These are phyloP conservation scores for Acleris laterana DNA, from an alignment of 2,888 invertebrate species.

Conservation along the genomic window DNA sequence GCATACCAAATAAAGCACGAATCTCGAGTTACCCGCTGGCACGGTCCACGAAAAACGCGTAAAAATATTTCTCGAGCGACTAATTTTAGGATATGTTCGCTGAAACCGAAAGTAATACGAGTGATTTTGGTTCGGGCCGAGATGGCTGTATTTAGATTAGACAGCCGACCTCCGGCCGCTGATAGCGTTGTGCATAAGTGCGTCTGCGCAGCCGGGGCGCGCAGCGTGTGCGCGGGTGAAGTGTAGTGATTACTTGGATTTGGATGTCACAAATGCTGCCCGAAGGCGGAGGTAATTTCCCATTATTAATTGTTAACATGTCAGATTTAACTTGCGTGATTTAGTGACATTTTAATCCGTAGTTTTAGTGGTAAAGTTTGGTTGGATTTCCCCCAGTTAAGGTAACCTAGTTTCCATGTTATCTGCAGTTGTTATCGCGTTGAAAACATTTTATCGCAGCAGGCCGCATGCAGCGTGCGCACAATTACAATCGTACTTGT, in stretches of 20 bases:
- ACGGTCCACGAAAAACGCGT: slow-evolving; percentile 76
- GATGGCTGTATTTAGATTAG: slow-evolving; percentile 83
- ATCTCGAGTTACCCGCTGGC: slow-evolving; percentile 79
- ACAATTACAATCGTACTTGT: not conserved
- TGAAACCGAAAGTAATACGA: slow-evolving; percentile 81
- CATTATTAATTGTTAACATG: slow-evolving; percentile 5
- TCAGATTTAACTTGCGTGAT: not conserved
- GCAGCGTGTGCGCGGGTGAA: slow-evolving; percentile 31
- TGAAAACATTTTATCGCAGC: slow-evolving; percentile 23
- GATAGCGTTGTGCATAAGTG: slow-evolving; percentile 36
- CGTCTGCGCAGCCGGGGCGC: slow-evolving; percentile 26
- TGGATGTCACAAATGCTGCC: slow-evolving; percentile 81
- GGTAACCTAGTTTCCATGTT: slow-evolving; percentile 20
- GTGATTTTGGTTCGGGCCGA: slow-evolving; percentile 78
- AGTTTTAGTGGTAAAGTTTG: not conserved
- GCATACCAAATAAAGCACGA: slow-evolving; percentile 81
- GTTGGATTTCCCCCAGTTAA: slow-evolving; percentile 14
- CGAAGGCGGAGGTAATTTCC: slow-evolving; percentile 76
- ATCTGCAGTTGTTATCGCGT: slow-evolving; percentile 24
- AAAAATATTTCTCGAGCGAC: slow-evolving; percentile 82
- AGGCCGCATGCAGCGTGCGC: not conserved
- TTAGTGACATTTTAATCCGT: not conserved
- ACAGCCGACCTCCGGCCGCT: slow-evolving; percentile 56
- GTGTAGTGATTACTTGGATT: slow-evolving; percentile 54
- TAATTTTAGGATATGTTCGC: slow-evolving; percentile 74